Evolutionary conservation across 1,140 invertebrate species (phyloP).

Genomic region (Geopemphigus sp.): DNA sequence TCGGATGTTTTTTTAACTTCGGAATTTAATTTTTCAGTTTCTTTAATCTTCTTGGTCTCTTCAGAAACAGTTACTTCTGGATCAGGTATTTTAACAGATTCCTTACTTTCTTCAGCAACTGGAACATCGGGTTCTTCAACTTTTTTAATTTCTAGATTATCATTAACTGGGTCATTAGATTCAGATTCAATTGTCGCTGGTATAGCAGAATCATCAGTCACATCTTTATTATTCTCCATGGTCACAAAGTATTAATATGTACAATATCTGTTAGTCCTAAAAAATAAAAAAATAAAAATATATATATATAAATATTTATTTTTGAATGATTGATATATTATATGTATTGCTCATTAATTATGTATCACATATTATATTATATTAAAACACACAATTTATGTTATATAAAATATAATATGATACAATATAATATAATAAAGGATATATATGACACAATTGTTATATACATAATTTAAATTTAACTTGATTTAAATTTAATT

Average conservation of each 20-base stretch:
- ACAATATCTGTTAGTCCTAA: slow-evolving; percentile 17
- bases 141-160: not conserved
- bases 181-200: not conserved
- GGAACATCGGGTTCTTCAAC: not conserved
- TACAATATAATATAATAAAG: too few species aligned
- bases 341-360: too few species aligned
- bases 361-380: too few species aligned
- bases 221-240: slow-evolving; percentile 33
- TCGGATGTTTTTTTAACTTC: not conserved
- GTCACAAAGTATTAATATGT: not conserved
- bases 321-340: too few species aligned
- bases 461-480: too few species aligned
- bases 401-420: too few species aligned
- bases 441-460: too few species aligned
- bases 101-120: not conserved
- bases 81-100: not conserved
- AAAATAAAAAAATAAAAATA: slow-evolving; percentile 1
- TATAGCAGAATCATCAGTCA: slow-evolving; percentile 8
- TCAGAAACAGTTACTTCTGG: not conserved
- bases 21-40: not conserved
- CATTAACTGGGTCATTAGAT: not conserved
- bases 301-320: too few species aligned
- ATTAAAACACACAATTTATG: too few species aligned
- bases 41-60: not conserved
- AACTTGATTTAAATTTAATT: too few species aligned